Evolutionary conservation across 2,113 vertebrate genomes (phyloP).

Genomic region (Macroglossus sobrinus): DNA sequence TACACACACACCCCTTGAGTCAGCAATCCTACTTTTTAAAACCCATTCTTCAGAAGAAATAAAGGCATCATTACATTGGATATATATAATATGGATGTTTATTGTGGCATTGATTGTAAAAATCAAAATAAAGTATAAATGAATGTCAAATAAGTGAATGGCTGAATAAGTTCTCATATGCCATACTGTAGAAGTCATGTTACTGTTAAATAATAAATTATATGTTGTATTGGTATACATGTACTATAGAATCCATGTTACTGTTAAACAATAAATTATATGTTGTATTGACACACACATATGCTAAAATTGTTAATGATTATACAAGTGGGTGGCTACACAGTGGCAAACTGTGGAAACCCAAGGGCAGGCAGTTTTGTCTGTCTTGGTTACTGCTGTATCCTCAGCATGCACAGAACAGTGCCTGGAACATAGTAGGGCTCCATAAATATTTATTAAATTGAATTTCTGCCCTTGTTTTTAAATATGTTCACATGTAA

Average conservation of each 20-base stretch:
- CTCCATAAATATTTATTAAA: constrained; percentile 2
- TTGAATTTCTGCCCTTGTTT: background rate
- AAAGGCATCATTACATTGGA: background rate
- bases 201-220: background rate
- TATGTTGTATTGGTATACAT: background rate
- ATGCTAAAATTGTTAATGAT: background rate
- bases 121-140: constrained; percentile 2
- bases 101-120: background rate
- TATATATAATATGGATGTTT: background rate
- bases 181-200: background rate
- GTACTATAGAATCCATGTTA: background rate
- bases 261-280: background rate
- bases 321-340: background rate
- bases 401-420: background rate
- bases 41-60: background rate
- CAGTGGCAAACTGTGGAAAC: background rate
- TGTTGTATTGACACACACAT: background rate
- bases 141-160: background rate
- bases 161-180: background rate
- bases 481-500: background rate
- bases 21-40: background rate
- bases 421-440: background rate
- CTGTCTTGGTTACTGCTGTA: background rate
- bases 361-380: background rate
- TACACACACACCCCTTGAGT: background rate